phyloP scores from a whole-genome alignment of 2,113 vertebrate genomes.

The Lepisosteus osseus region DNA sequence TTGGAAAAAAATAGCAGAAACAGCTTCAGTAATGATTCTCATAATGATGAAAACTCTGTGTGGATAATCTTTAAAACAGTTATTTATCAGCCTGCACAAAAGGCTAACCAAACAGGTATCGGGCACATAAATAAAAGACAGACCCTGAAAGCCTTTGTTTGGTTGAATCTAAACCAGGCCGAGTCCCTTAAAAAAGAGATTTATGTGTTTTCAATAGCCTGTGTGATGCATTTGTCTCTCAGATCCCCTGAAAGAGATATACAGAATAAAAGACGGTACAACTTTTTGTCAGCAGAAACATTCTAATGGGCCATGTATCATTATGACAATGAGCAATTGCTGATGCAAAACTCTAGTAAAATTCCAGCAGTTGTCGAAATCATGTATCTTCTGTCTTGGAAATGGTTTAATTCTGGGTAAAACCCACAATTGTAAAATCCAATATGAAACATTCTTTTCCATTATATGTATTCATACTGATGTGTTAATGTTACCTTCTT shows the following conservation, averaged over 20 bases:
- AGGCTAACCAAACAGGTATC: constrained; percentile 40
- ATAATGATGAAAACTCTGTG: constrained; percentile 32
- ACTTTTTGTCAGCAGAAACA: constrained; percentile 65
- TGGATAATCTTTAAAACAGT: constrained; percentile 55
- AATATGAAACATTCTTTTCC: constrained; percentile 25
- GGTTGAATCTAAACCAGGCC: constrained; percentile 47
- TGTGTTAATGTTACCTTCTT: no score
- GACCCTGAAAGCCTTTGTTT: constrained; percentile 47
- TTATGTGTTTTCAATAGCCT: constrained; percentile 63
- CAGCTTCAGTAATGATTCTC: constrained; percentile 17
- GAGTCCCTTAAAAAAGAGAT: constrained; percentile 62
- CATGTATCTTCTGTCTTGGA: constrained; percentile 36
- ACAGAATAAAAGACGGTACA: constrained; percentile 53
- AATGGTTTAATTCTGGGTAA: constrained; percentile 42
- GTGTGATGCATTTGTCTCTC: constrained; percentile 56
- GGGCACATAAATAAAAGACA: constrained; percentile 54
- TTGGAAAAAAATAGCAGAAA: not conserved
- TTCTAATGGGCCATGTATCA: constrained; percentile 64
- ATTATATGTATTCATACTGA: no score
- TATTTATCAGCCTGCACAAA: constrained; percentile 52
- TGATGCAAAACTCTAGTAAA: constrained; percentile 31
- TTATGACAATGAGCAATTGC: constrained; percentile 61
- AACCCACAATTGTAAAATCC: not conserved
- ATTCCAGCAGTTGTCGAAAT: constrained; percentile 38
- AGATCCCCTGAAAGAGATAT: constrained; percentile 68